Evolutionary conservation across 2,113 vertebrate species (phyloP).

Genomic region (Gavialis gangeticus): DNA sequence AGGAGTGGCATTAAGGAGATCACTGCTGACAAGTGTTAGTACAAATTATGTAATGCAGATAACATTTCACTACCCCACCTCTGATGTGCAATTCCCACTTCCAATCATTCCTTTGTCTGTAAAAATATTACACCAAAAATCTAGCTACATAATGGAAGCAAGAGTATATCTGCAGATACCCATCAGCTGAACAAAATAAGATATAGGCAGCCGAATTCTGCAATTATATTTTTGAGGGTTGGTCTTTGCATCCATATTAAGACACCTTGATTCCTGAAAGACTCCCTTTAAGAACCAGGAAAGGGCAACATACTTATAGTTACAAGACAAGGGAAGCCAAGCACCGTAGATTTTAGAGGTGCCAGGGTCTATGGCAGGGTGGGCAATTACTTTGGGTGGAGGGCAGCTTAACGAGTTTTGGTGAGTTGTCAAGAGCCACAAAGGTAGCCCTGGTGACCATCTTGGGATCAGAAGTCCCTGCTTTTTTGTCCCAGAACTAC

Average conservation of each 20-base stretch:
- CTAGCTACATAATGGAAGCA: slow-evolving; percentile 39
- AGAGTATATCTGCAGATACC: slow-evolving; percentile 40
- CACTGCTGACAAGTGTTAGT: slow-evolving; percentile 84
- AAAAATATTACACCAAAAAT: slow-evolving; percentile 68
- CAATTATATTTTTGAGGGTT: slow-evolving; percentile 53
- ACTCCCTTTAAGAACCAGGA: neutral
- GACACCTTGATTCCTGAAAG: neutral
- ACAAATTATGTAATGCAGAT: slow-evolving; percentile 85
- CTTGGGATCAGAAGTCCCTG: too few species aligned
- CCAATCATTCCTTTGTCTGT: slow-evolving; percentile 75
- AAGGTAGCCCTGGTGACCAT: too few species aligned
- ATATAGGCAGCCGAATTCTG: slow-evolving; percentile 49
- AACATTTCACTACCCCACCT: slow-evolving; percentile 79
- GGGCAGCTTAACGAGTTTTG: too few species aligned
- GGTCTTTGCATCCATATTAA: slow-evolving; percentile 1
- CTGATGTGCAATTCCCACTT: slow-evolving; percentile 80
- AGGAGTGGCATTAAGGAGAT: slow-evolving; percentile 81
- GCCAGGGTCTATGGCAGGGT: neutral
- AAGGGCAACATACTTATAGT: neutral
- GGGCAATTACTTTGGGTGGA: too few species aligned
- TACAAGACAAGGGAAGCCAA: neutral
- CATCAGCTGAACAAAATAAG: slow-evolving; percentile 43
- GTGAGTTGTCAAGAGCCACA: too few species aligned
- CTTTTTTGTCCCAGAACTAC: too few species aligned
- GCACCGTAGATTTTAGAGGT: neutral